Evolutionary conservation across 2,888 invertebrate species (phyloP), one percentile per base, ranked within the genome.

Genomic region (Rhogogaster chlorosoma): DNA sequence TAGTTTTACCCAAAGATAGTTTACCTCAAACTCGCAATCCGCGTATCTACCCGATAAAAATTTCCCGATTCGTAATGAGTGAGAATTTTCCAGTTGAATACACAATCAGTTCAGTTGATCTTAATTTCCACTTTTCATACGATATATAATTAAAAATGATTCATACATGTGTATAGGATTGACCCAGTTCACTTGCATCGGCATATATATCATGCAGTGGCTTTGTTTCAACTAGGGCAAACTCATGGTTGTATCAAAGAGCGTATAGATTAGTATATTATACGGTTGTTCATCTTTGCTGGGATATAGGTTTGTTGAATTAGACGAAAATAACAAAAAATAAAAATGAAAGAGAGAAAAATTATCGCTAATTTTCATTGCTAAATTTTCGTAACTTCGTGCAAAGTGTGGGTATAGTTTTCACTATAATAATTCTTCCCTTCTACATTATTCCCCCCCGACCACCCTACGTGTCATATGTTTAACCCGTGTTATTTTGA

Each of bases 171-270:
- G n/a, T n/a, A 26, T 64, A 42, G 18, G 18, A 61, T 18, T 67
- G 83, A 83, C 67, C 83, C 83, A 83, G 45, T 83, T 83, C 26
- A 49, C 42, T 36, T n/a, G 32, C 70, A 70, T 70, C n/a, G 36
- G 18, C 45, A 12, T 75, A 10, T 10, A 10, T 12, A 26, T 53
- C 18, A 53, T 61, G 6, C 70, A 15, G 53, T 53, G n/a, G 78
- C 78, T 78, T 78, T 78, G 78, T 78, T 78, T 78, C 22, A 80
- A 80, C 80, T 61, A 29, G 80, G 26, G 57, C 61, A 80, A 80
- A 80, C 78, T 83, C 82, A 18, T 67, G 18, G 18, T 12, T 77
- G 1, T 29, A 77, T 49, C 75, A 18, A 45, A 77, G 32, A 29
- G 49, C 53, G 29, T 53, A 22, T 42, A 6, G 1, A 18, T 10